These are phyloP conservation scores for Oscheius sp. DNA, from an alignment of 2,888 invertebrate genomes.

Conservation along the genomic window DNA sequence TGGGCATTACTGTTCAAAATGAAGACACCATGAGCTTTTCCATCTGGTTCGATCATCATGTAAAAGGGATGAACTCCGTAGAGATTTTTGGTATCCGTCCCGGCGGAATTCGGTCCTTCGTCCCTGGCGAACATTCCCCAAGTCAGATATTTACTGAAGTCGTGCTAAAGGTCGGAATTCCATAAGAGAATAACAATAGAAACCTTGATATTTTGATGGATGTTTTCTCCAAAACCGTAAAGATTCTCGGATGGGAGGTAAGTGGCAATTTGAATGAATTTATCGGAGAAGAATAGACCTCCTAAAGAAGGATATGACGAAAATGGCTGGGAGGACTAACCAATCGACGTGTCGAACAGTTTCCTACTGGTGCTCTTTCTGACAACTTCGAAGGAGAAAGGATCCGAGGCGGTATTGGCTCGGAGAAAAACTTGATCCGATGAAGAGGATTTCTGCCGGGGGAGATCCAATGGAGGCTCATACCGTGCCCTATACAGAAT, in stretches of 20 bases:
- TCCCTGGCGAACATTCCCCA: conserved; percentile 71
- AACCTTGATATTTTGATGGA: conserved; percentile 66
- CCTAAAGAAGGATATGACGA: conserved; percentile 40
- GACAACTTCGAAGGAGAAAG: conserved; percentile 61
- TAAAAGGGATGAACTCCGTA: conserved; percentile 72
- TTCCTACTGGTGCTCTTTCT: conserved; percentile 49
- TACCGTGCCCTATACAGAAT: conserved; percentile 14
- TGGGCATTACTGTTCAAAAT: conserved; percentile 67
- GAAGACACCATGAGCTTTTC: conserved; percentile 69
- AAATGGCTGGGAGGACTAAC: conserved; percentile 36
- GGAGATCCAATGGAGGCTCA: conserved; percentile 41
- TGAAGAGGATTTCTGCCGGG: conserved; percentile 39
- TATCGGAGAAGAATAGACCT: conserved; percentile 67
- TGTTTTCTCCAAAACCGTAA: conserved; percentile 72
- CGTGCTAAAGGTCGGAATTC: conserved; percentile 52
- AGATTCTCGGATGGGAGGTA: conserved; percentile 66
- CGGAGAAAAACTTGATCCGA: conserved; percentile 46
- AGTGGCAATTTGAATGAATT: conserved; percentile 71
- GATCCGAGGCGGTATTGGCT: conserved; percentile 35
- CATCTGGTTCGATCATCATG: conserved; percentile 66
- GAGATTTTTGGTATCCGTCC: conserved; percentile 61
- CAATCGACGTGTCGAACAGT: conserved; percentile 69
- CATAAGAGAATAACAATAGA: too few relatives aligned
- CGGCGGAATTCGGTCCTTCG: conserved; percentile 59
- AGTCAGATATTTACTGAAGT: conserved; percentile 63